A percentile compares a stretch with the other conserved stretches of the same genome.
Evolutionary conservation across 2,797 vertebrate species (phyloP).

Genomic region (Enteromius mattozi): DNA sequence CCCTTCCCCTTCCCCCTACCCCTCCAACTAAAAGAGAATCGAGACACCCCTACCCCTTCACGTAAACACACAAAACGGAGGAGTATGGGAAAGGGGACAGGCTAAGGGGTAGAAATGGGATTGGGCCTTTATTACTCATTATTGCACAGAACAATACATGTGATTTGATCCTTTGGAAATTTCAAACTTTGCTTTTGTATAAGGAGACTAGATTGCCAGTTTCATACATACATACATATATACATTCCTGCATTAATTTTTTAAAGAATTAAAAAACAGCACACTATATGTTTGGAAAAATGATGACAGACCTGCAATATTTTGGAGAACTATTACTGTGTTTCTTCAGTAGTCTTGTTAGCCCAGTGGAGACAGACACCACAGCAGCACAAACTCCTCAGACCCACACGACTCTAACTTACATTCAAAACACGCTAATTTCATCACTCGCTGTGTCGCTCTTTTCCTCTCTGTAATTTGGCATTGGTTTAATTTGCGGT

Average conservation of each 20-base stretch:
- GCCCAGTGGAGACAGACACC: conserved; percentile 4
- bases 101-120: too few species aligned
- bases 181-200: not conserved
- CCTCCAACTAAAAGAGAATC: too few species aligned
- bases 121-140: not conserved
- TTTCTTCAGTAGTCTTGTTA: not conserved
- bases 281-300: not conserved
- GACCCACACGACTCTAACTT: not conserved
- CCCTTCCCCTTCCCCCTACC: too few species aligned
- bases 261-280: too few species aligned
- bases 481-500: conserved; percentile 49
- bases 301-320: not conserved
- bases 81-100: too few species aligned
- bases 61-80: too few species aligned
- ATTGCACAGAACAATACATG: not conserved
- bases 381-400: not conserved
- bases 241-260: not conserved
- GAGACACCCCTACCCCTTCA: too few species aligned
- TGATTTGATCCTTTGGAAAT: not conserved
- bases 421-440: conserved; percentile 27
- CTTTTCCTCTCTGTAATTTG: conserved; percentile 37
- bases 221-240: too few species aligned
- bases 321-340: not conserved
- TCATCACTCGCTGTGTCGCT: conserved; percentile 26
- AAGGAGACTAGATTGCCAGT: not conserved